Conservation (phyloP, 1,140 invertebrate species). For the Brachionus rubens region DNA sequence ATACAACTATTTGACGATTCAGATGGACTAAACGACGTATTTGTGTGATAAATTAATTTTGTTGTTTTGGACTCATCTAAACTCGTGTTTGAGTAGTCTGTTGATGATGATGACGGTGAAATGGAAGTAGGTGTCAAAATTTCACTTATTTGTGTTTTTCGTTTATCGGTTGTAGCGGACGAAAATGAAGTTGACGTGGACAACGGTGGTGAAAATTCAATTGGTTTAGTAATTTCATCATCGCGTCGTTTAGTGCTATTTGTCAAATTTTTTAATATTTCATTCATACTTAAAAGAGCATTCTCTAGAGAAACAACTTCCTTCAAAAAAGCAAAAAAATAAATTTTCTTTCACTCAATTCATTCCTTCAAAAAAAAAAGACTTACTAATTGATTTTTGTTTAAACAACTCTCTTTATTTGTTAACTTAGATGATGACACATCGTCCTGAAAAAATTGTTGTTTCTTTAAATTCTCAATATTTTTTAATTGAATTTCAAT, state of each 20-base stretch:
- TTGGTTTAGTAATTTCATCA: neutral
- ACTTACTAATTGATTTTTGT: slow-evolving; percentile 8
- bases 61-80: neutral
- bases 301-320: slow-evolving; percentile 27
- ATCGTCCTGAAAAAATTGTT: neutral
- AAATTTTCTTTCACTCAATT: neutral
- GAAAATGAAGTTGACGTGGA: slow-evolving; percentile 25
- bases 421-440: neutral
- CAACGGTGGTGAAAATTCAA: slow-evolving; percentile 2
- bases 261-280: slow-evolving; percentile 32
- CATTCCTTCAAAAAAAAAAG: neutral
- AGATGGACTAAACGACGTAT: neutral
- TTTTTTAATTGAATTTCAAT: slow-evolving; percentile 10
- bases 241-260: neutral
- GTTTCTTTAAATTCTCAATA: slow-evolving; percentile 26
- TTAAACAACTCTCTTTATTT: neutral
- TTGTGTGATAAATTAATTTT: neutral
- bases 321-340: neutral
- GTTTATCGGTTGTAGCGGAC: neutral
- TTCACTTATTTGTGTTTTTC: neutral
- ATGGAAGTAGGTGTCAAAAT: neutral
- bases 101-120: neutral
- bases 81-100: neutral
- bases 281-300: slow-evolving; percentile 28
- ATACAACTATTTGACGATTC: neutral